Evolutionary conservation across 2,113 vertebrate genomes (phyloP).

Genomic region (Hyperoodon ampullatus): DNA sequence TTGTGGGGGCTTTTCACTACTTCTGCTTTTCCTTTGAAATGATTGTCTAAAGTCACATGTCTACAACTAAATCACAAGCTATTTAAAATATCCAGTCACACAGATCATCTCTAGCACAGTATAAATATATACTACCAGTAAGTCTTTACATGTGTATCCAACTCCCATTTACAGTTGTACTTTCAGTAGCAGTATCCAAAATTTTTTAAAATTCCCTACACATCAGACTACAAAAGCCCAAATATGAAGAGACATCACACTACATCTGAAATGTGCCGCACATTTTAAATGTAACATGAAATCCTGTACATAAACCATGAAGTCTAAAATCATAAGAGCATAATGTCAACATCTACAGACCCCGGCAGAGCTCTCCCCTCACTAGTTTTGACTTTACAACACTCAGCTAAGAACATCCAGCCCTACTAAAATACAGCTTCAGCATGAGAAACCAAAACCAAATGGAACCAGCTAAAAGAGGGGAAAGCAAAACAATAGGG

Average conservation of each 20-base stretch:
- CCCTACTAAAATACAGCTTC: neutral
- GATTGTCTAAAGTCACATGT: neutral
- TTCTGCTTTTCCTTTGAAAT: conserved; percentile 33
- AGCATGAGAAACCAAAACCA: neutral
- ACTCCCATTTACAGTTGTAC: neutral
- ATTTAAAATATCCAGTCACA: conserved; percentile 6
- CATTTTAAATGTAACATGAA: conserved; percentile 16
- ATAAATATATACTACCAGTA: neutral
- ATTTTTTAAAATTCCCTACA: conserved; percentile 47
- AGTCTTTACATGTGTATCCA: neutral
- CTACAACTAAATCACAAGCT: conserved; percentile 30
- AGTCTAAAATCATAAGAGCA: neutral
- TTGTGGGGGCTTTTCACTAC: neutral
- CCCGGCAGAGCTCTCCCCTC: neutral
- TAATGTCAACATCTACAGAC: neutral
- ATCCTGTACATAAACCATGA: neutral
- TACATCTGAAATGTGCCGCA: neutral
- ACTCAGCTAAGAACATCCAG: neutral
- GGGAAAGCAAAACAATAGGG: neutral
- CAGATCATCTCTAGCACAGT: neutral
- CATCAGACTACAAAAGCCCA: conserved; percentile 32
- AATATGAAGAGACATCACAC: neutral
- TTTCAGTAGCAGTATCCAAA: conserved; percentile 29
- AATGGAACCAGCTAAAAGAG: neutral
- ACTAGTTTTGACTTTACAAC: neutral